Evolutionary conservation across 2,797 vertebrate genomes (phyloP).

Genomic region (Alosa sapidissima): DNA sequence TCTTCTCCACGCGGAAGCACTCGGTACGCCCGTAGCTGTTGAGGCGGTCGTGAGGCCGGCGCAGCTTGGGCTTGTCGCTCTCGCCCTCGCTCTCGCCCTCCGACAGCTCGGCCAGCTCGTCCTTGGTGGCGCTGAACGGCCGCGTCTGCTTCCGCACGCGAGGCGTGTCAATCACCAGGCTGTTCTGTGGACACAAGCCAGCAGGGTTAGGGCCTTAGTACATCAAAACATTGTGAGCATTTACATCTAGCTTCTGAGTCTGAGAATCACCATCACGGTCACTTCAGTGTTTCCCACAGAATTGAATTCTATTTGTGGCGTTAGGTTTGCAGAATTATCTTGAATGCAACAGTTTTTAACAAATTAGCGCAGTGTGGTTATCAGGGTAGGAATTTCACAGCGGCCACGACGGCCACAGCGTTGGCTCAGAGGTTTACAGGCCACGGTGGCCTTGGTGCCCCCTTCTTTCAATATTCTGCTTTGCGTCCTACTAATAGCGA

Average conservation of each 20-base stretch:
- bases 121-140: constrained; percentile 95
- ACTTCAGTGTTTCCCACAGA: too few species aligned
- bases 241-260: not conserved
- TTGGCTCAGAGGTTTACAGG: too few species aligned
- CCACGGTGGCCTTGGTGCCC: too few species aligned
- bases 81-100: constrained; percentile 92
- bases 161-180: constrained; percentile 96
- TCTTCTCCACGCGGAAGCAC: constrained; percentile 97
- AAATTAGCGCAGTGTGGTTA: too few species aligned
- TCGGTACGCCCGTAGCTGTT: constrained; percentile 94
- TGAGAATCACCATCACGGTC: not conserved
- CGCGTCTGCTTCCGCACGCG: constrained; percentile 95
- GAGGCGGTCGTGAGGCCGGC: constrained; percentile 87
- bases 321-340: too few species aligned
- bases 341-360: too few species aligned
- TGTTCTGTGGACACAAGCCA: constrained; percentile 81
- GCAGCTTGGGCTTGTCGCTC: constrained; percentile 88
- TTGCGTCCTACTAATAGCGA: too few species aligned
- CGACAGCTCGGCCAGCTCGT: constrained; percentile 93
- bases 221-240: not conserved
- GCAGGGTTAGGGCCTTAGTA: not conserved
- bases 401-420: too few species aligned
- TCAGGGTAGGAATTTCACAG: too few species aligned
- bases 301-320: too few species aligned
- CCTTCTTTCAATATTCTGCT: too few species aligned